Evolutionary conservation across 2,888 invertebrate genomes (phyloP), one percentile per base, ranked within the genome.

Genomic region (Thysanoteuthis rhombus): DNA sequence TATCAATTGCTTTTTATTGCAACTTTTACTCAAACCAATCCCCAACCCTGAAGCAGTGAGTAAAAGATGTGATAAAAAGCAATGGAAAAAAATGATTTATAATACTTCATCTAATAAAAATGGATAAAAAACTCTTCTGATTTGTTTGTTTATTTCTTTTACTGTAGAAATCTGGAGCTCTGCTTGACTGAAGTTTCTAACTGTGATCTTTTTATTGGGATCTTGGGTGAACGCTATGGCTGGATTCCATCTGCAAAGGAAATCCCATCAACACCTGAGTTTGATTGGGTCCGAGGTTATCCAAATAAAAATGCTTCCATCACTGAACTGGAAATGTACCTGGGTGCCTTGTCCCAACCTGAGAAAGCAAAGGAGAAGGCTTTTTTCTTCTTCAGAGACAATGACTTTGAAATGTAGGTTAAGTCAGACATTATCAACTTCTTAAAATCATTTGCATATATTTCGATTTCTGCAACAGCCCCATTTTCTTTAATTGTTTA

Each of bases 141-240:
- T 36, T n/a, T 38, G 38, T 5, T 93, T 93, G 47, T 36, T 39
- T 36, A 89, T 39, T 52, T 90, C 94, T 92, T 94, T 93, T 58
- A 93, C 94, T 94, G 6, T 95, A 97, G 97, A 93, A 96, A 97
- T 8, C 93, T 97, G 93, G 97, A 97, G 94, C 94, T 97, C 47
- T 97, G 97, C 94, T 95, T 97, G 47, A 93, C 95, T 28, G 97
- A 97, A 95, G 96, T 97, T 45, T 94, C 95, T 28, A 96, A 96
- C 91, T 97, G 97, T 94, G 96, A 97, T 94, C 95, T 97, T 58
- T 97, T 97, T 95, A 94, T 97, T 90, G 97, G 97, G 8, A 95
- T 97, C 38, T 95, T 97, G 75, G 97, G 97, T 45, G 96, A 97
- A 93, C 95, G 97, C 45, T 97, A 97, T 94, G 97, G 97, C 36